Evolutionary conservation across 2,797 vertebrate species (phyloP).

Genomic region (Rallus crepitans): DNA sequence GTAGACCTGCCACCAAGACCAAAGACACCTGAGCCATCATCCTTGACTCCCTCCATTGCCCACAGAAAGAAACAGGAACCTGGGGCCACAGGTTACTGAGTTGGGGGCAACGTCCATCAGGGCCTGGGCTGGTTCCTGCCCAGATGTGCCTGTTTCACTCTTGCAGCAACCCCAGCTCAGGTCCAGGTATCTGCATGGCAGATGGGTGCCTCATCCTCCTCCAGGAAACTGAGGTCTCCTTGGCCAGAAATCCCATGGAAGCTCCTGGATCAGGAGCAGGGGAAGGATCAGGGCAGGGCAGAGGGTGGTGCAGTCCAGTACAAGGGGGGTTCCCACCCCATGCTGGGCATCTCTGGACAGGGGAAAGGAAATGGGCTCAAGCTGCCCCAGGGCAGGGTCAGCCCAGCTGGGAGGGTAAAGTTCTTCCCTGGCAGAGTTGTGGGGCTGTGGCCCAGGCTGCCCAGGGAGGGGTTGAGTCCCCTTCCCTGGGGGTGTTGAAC

Average conservation of each 20-base stretch:
- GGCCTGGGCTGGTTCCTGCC: neutral
- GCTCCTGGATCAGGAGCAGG: neutral
- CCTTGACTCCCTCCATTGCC: neutral
- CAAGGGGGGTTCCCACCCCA: neutral
- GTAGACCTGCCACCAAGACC: neutral
- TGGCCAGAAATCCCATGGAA: neutral
- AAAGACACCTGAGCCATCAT: neutral
- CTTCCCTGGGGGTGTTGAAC: too few species aligned
- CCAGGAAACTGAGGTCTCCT: neutral
- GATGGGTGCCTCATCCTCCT: neutral
- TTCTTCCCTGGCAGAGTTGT: too few species aligned
- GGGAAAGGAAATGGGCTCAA: neutral
- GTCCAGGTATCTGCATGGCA: neutral
- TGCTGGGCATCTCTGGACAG: neutral
- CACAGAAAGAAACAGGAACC: neutral
- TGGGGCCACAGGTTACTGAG: neutral
- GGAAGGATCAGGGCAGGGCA: neutral
- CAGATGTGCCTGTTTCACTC: neutral
- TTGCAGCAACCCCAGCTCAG: neutral
- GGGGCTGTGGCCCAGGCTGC: too few species aligned
- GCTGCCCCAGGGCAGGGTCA: too few species aligned
- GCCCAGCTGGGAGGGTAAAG: too few species aligned
- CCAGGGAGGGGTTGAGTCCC: too few species aligned
- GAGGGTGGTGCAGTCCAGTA: neutral
- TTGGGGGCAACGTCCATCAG: rapidly evolving